These are phyloP conservation scores for Strigops habroptila DNA, from an alignment of 2,113 vertebrate genomes.

Conservation along the genomic window DNA sequence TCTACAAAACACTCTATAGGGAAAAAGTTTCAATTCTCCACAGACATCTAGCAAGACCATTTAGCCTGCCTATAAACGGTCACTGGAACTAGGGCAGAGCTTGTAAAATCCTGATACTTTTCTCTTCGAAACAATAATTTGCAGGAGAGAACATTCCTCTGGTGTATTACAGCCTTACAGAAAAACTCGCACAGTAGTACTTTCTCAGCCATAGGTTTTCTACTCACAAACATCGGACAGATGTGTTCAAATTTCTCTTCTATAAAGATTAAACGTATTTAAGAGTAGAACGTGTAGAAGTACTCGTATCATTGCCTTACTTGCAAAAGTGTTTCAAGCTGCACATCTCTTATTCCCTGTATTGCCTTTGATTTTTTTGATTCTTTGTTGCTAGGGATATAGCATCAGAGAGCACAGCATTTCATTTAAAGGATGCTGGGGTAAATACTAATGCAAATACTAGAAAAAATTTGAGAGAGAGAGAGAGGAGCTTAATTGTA, in stretches of 20 bases:
- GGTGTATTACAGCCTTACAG: neutral
- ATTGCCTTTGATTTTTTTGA: neutral
- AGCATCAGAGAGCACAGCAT: neutral
- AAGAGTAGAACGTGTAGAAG: neutral
- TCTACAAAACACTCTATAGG: neutral
- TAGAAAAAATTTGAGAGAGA: neutral
- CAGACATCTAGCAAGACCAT: neutral
- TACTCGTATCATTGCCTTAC: neutral
- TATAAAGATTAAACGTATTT: neutral
- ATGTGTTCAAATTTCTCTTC: neutral
- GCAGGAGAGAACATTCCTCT: neutral
- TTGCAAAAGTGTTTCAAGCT: neutral
- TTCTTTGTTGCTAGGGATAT: neutral
- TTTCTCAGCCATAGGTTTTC: neutral
- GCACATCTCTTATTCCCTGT: neutral
- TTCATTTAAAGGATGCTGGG: neutral
- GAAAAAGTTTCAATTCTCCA: neutral
- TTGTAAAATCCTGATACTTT: neutral
- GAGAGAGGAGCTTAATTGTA: neutral
- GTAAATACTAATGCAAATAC: neutral
- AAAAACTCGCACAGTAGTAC: neutral
- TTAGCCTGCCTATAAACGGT: neutral
- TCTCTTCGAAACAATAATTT: neutral
- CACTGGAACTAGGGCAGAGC: neutral
- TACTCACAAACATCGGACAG: neutral